Evolutionary conservation across 2,113 vertebrate species (phyloP).

Genomic region (Clarias batrachus): DNA sequence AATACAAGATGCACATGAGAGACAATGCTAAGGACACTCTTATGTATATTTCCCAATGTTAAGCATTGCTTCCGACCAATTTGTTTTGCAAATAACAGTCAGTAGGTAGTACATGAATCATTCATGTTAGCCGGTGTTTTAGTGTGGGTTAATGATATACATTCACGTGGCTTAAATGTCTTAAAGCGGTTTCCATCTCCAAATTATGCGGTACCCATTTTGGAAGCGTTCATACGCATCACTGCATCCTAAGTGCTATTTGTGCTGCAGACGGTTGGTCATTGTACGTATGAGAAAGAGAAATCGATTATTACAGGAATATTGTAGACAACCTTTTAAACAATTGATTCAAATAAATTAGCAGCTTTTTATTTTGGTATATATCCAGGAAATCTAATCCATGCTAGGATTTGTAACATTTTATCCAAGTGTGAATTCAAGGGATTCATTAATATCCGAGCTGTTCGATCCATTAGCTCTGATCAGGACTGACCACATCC

Average conservation of each 20-base stretch:
- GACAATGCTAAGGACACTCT: background rate
- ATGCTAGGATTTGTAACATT: background rate
- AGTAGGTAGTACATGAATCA: slow-evolving; percentile 49
- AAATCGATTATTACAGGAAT: slow-evolving; percentile 3
- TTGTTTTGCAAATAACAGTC: slow-evolving; percentile 49
- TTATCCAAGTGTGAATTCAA: background rate
- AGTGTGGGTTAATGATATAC: slow-evolving; percentile 51
- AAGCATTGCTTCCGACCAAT: slow-evolving; percentile 46
- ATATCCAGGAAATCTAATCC: background rate
- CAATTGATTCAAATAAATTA: slow-evolving; percentile 8
- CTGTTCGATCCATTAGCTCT: slow-evolving; percentile 28
- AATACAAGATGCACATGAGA: too few relatives aligned
- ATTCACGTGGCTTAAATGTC: slow-evolving; percentile 49
- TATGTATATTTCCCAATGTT: background rate
- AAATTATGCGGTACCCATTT: slow-evolving; percentile 47
- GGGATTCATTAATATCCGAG: background rate
- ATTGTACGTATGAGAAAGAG: background rate
- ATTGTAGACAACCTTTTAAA: background rate
- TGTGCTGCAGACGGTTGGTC: background rate
- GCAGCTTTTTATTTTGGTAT: background rate
- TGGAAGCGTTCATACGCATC: slow-evolving; percentile 3
- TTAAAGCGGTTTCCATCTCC: slow-evolving; percentile 42
- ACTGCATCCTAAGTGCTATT: slow-evolving; percentile 26
- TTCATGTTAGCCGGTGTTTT: slow-evolving; percentile 50
- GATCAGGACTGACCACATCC: slow-evolving; percentile 55